phyloP scores from a whole-genome alignment of 2,113 vertebrate species.

The Periophthalmodon schlosseri region DNA sequence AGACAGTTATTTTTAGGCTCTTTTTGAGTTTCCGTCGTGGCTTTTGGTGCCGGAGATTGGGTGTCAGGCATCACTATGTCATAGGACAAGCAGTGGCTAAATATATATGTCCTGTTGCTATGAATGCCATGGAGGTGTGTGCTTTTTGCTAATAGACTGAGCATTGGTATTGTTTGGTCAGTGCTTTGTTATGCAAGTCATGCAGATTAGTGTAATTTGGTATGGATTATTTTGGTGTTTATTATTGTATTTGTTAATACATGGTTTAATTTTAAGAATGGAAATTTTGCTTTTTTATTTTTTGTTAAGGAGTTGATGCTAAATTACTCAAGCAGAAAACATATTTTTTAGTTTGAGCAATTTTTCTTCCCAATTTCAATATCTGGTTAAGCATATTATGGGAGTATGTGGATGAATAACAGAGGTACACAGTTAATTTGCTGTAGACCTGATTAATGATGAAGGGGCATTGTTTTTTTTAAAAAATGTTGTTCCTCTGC shows the following conservation, averaged over 20 bases:
- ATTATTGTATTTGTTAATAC: background rate
- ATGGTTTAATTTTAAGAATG: background rate
- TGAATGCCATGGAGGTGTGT: conserved; percentile 59
- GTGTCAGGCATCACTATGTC: conserved; percentile 73
- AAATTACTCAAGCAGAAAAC: too few relatives aligned
- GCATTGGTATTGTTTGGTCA: conserved; percentile 6
- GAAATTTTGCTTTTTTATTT: background rate
- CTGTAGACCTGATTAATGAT: conserved; percentile 23
- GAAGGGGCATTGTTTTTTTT: conserved; percentile 40
- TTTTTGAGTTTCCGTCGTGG: conserved; percentile 73
- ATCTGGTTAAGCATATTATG: too few relatives aligned
- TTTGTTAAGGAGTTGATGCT: background rate
- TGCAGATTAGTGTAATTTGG: background rate
- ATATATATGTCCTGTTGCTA: conserved; percentile 80
- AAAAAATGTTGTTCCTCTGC: conserved; percentile 31
- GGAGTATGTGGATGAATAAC: conserved; percentile 1
- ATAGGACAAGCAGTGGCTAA: conserved; percentile 71
- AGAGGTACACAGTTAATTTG: conserved; percentile 22
- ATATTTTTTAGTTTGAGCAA: too few relatives aligned
- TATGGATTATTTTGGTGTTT: background rate
- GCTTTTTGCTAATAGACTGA: conserved; percentile 33
- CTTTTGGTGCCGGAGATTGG: conserved; percentile 71
- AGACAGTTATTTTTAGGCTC: conserved; percentile 80
- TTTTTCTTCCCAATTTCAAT: too few relatives aligned
- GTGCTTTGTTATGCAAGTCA: background rate